Evolutionary conservation across 1,140 invertebrate species (phyloP).

Genomic region (Apis florea): DNA sequence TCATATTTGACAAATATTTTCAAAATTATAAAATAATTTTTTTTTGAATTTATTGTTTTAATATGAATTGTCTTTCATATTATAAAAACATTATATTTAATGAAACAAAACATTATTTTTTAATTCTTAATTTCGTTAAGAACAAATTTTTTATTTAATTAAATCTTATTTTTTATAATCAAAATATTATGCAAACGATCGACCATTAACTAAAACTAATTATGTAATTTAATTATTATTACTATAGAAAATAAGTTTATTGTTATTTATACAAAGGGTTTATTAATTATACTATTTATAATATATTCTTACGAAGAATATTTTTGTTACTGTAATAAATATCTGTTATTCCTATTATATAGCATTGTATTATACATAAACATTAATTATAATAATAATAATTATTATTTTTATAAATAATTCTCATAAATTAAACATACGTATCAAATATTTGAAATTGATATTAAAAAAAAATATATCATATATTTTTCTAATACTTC

Average conservation of each 20-base stretch:
- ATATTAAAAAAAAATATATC: background rate
- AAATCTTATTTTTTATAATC: background rate
- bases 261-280: slow-evolving; percentile 50
- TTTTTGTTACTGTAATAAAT: slow-evolving; percentile 38
- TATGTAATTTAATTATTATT: slow-evolving; percentile 19
- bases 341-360: slow-evolving; percentile 30
- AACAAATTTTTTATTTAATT: slow-evolving; percentile 12
- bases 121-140: background rate
- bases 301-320: slow-evolving; percentile 44
- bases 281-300: slow-evolving; percentile 46
- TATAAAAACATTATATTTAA: no score
- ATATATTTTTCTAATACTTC: background rate
- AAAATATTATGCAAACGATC: background rate
- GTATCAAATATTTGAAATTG: background rate
- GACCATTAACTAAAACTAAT: slow-evolving; percentile 4
- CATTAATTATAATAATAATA: slow-evolving; percentile 14
- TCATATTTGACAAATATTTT: background rate
- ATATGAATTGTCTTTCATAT: background rate
- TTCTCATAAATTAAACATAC: background rate
- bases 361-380: slow-evolving; percentile 28
- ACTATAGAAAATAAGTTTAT: slow-evolving; percentile 5
- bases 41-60: background rate
- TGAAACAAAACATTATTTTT: background rate
- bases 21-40: background rate
- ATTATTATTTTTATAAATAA: slow-evolving; percentile 27